A percentile compares a stretch with the other conserved stretches of the same genome.
These are phyloP conservation scores for Chiroxiphia lanceolata DNA, from an alignment of 2,797 vertebrate species.

Conservation along the genomic window DNA sequence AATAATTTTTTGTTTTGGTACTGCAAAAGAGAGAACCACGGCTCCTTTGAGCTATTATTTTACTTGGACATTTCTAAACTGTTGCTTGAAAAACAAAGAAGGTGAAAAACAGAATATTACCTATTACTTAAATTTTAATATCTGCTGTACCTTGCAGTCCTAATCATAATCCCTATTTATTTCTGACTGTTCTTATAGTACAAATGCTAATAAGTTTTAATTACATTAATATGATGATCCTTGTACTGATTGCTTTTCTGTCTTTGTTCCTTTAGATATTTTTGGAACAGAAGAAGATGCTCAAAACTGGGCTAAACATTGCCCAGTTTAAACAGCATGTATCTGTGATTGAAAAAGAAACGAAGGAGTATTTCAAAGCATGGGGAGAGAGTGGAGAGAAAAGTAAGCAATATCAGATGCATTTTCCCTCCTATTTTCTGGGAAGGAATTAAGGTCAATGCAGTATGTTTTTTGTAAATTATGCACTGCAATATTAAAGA, in stretches of 20 bases:
- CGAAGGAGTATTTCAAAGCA: slow-evolving; percentile 88
- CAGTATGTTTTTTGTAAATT: background rate
- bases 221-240: background rate
- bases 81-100: background rate
- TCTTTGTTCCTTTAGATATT: slow-evolving; percentile 81
- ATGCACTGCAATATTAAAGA: background rate
- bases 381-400: slow-evolving; percentile 93
- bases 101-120: background rate
- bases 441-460: background rate
- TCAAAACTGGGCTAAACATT: slow-evolving; percentile 94
- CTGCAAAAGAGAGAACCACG: background rate
- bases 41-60: background rate
- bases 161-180: background rate
- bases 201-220: background rate
- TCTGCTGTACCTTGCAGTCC: background rate
- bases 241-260: background rate
- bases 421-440: background rate
- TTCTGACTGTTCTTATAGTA: background rate
- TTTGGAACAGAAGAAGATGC: slow-evolving; percentile 97
- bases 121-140: background rate
- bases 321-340: slow-evolving; percentile 90
- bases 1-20: background rate
- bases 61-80: background rate
- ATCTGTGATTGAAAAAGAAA: slow-evolving; percentile 91
- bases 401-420: slow-evolving; percentile 78